Evolutionary conservation across 2,888 invertebrate genomes (phyloP), one percentile per base, ranked within the genome.

Genomic region (Epinotia bilunana): DNA sequence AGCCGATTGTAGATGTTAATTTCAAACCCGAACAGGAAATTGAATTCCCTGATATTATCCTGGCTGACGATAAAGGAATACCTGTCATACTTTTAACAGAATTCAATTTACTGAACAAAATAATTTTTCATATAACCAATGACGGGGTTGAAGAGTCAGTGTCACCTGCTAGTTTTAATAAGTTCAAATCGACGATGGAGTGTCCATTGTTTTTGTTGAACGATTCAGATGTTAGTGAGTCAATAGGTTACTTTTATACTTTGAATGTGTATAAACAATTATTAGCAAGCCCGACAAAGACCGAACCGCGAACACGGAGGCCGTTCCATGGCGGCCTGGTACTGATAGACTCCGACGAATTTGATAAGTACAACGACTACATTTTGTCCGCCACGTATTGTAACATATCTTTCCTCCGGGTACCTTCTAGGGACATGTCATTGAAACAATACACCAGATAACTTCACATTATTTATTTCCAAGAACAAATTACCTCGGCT

Each of bases 321-420:
- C 83, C 80, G 3, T 87, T 82, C 74, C 81, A 84, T 39, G 87
- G 86, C 0, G 87, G 87, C 4, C 79, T 87, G n/a, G 86, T 87
- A 67, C 77, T 87, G 3, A 80, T 78, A 65, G 85, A 84, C 57
- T 81, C 81, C 0, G 79, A 83, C 53, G 77, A 84, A 20, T 88
- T 87, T 70, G 87, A 88, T 67, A 82, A 79, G 77, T 88, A 88
- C 75, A 88, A 88, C 60, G 88, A 88, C 63, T 88, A 84, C 74
- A 79, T 88, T 79, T 68, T 88, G 68, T 82, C 88, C 0, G 83
- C 83, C 9, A 88, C 87, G 2, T 88, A 88, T n/a, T n/a, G n/a
- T n/a, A n/a, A n/a, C n/a, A n/a, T n/a, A n/a, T n/a, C n/a, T n/a
- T n/a, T n/a, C n/a, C n/a, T n/a, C n/a, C n/a, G n/a, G n/a, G n/a